These are phyloP conservation scores for Pycnomerus fuliginosus DNA, from an alignment of 2,888 invertebrate genomes.

Conservation along the genomic window DNA sequence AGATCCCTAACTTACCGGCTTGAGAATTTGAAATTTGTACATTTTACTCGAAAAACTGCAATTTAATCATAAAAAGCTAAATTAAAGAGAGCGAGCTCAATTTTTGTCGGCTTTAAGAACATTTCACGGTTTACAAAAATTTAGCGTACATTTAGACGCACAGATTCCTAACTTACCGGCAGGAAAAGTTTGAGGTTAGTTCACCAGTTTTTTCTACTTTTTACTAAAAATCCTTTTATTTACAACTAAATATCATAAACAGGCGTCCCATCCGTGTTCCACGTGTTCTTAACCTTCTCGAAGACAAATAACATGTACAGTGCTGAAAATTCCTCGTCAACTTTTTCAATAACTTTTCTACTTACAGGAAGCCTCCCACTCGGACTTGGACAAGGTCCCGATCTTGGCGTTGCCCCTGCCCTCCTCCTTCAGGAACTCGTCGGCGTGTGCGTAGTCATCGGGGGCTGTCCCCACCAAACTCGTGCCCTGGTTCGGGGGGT, in stretches of 20 bases:
- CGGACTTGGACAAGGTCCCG: constrained; percentile 83
- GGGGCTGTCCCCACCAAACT: constrained; percentile 61
- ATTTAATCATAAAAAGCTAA: no score
- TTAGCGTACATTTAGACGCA: no score
- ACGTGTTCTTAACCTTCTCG: constrained; percentile 69
- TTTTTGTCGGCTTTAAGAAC: no score
- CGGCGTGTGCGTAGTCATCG: constrained; percentile 74
- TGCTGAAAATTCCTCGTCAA: constrained; percentile 57
- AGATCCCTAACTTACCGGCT: no score
- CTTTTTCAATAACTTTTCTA: constrained; percentile 31
- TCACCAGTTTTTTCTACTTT: no score
- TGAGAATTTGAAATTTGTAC: no score
- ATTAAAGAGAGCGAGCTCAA: no score
- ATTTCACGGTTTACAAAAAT: no score
- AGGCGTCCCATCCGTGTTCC: constrained; percentile 65
- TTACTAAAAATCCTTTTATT: constrained; percentile 1
- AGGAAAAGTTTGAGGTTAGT: no score
- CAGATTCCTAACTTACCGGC: no score
- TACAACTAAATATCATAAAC: constrained; percentile 50
- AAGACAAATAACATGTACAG: constrained; percentile 83
- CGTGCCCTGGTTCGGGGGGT: constrained; percentile 62
- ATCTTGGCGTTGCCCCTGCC: constrained; percentile 52
- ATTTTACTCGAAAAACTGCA: no score
- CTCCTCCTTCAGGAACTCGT: constrained; percentile 57
- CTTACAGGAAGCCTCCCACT: constrained; percentile 94